phyloP scores from a whole-genome alignment of 2,888 invertebrate species.

The Smittia aterrima region DNA sequence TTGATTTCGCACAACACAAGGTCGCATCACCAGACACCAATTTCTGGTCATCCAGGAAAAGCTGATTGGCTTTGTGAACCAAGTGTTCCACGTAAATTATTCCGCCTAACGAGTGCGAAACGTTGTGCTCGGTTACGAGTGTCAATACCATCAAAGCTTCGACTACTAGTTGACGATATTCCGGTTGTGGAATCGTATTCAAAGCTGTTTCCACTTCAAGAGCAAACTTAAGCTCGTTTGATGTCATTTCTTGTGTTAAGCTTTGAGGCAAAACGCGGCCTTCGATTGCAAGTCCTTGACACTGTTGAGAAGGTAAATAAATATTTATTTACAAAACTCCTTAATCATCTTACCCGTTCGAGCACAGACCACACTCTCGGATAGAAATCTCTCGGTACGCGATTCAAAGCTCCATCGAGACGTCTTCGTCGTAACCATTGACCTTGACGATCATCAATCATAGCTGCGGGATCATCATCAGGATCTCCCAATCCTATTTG shows the following conservation, averaged over 20 bases:
- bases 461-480: conserved; percentile 52
- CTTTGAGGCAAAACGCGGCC: conserved; percentile 86
- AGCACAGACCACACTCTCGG: conserved; percentile 89
- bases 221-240: conserved; percentile 97
- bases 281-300: conserved; percentile 91
- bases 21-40: conserved; percentile 88
- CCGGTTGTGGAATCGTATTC: conserved; percentile 96
- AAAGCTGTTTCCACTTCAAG: conserved; percentile 94
- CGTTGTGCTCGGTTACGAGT: conserved; percentile 82
- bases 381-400: conserved; percentile 96
- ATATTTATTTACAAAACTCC: too few species aligned
- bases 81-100: conserved; percentile 86
- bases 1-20: conserved; percentile 84
- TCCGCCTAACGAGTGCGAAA: conserved; percentile 72
- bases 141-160: conserved; percentile 97
- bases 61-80: conserved; percentile 89
- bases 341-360: conserved; percentile 65
- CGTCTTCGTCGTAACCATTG: conserved; percentile 94
- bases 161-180: conserved; percentile 94
- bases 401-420: conserved; percentile 93
- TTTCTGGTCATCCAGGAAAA: conserved; percentile 95
- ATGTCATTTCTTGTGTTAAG: conserved; percentile 98
- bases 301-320: conserved; percentile 57
- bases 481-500: conserved; percentile 56
- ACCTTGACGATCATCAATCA: conserved; percentile 76